These are phyloP conservation scores for Eudasyphora cyanicolor DNA, from an alignment of 2,888 invertebrate species.

Conservation along the genomic window DNA sequence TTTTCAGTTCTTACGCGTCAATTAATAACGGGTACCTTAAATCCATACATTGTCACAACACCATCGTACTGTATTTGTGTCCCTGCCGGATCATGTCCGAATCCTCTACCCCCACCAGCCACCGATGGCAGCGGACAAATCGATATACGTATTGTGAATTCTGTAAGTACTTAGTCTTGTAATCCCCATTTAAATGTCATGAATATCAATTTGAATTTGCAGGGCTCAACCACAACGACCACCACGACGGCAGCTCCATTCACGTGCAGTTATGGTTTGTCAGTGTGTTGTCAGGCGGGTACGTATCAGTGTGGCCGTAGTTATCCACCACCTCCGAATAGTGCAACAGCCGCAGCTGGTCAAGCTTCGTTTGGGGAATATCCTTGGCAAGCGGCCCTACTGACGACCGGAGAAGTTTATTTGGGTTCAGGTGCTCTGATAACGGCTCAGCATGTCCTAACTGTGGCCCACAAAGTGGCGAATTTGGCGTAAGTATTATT, in stretches of 20 bases:
- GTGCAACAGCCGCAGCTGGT: conserved; percentile 79
- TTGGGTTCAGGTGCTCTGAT: conserved; percentile 88
- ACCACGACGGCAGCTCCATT: conserved; percentile 62
- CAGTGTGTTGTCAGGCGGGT: conserved; percentile 75
- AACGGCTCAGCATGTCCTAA: conserved; percentile 85
- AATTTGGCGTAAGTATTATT: conserved; percentile 82
- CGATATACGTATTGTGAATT: conserved; percentile 84
- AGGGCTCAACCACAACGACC: conserved; percentile 65
- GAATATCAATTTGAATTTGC: conserved; percentile 8
- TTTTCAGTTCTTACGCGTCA: conserved; percentile 72
- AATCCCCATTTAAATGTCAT: background rate
- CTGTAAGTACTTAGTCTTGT: conserved; percentile 79
- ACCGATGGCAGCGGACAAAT: conserved; percentile 82
- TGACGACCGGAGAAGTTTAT: conserved; percentile 84
- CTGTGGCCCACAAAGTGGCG: conserved; percentile 87
- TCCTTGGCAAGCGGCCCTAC: conserved; percentile 87
- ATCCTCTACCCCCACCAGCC: conserved; percentile 70
- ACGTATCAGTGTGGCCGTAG: conserved; percentile 76
- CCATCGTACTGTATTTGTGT: conserved; percentile 76
- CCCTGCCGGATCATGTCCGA: conserved; percentile 76
- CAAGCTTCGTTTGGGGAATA: conserved; percentile 85
- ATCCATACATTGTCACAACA: conserved; percentile 67
- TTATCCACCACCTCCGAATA: conserved; percentile 76
- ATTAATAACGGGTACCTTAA: conserved; percentile 71
- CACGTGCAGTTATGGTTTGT: conserved; percentile 73